A percentile compares a stretch with the other conserved stretches of the same genome.
Conservation (phyloP, 1,140 invertebrate species). For the Calliopsis andreniformis region DNA sequence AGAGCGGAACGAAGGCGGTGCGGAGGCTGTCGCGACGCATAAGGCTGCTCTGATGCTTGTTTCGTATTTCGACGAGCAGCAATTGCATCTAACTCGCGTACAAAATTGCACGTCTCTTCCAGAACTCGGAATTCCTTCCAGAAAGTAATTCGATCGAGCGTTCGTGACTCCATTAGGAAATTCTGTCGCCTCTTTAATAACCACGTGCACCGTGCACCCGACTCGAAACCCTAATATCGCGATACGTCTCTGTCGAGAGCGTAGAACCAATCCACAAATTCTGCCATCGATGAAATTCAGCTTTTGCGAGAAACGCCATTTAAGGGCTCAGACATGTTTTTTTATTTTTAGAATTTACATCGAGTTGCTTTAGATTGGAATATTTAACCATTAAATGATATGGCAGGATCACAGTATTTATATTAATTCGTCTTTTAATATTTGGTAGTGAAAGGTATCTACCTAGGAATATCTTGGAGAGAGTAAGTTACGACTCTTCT, state of each 20-base stretch:
- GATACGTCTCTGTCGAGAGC: not conserved
- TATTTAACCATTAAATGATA: too few species aligned
- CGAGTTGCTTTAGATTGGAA: too few species aligned
- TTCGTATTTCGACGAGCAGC: not conserved
- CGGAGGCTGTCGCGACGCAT: not conserved
- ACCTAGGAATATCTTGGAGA: too few species aligned
- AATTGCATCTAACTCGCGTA: not conserved
- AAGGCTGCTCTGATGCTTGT: not conserved
- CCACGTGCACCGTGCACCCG: not conserved
- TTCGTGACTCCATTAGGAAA: constrained; percentile 11
- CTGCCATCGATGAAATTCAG: too few species aligned
- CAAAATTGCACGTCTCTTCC: constrained; percentile 15
- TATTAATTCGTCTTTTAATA: too few species aligned
- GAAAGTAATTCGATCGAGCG: not conserved
- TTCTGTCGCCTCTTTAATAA: constrained; percentile 12
- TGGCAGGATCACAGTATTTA: too few species aligned
- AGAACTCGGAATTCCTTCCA: constrained; percentile 6
- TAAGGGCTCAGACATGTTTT: not conserved
- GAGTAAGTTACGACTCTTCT: too few species aligned
- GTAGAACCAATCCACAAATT: not conserved
- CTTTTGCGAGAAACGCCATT: not conserved
- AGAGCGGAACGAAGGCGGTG: not conserved
- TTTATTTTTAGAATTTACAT: not conserved
- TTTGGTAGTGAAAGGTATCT: too few species aligned
- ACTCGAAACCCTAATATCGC: not conserved